Conservation (phyloP, 2,888 invertebrate species). For the Nomada fabriciana region DNA sequence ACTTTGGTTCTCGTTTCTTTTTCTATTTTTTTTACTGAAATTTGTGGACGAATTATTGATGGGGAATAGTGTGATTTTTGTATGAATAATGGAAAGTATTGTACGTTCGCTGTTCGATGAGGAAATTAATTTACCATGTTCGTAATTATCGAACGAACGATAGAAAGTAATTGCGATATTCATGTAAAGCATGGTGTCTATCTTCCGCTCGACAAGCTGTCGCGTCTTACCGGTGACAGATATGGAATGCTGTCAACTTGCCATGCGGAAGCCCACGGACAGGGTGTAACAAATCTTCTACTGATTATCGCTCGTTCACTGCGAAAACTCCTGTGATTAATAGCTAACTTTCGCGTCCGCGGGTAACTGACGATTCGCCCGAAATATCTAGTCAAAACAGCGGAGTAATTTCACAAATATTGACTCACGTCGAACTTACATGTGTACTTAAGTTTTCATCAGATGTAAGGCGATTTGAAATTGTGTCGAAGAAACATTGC, state of each 20-base stretch:
- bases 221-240: slow-evolving; percentile 46
- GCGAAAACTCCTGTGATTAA: slow-evolving; percentile 16
- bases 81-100: too few species aligned
- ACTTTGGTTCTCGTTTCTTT: background rate
- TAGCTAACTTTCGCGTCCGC: background rate
- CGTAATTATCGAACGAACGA: background rate
- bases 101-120: background rate
- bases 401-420: background rate
- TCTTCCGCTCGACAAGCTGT: slow-evolving; percentile 23
- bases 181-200: background rate
- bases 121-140: background rate
- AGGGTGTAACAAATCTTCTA: slow-evolving; percentile 46
- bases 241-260: slow-evolving; percentile 62
- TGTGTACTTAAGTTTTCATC: background rate
- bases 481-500: background rate
- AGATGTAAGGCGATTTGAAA: background rate
- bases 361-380: background rate
- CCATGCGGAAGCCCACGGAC: slow-evolving; percentile 43
- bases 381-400: background rate
- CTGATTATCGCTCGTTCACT: slow-evolving; percentile 24
- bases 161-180: slow-evolving; percentile 4
- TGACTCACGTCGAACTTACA: background rate
- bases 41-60: background rate
- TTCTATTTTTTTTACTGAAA: background rate
- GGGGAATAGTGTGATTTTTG: too few species aligned